Evolutionary conservation across 2,797 vertebrate genomes (phyloP).

Genomic region (Rhabdophis nuchalis): DNA sequence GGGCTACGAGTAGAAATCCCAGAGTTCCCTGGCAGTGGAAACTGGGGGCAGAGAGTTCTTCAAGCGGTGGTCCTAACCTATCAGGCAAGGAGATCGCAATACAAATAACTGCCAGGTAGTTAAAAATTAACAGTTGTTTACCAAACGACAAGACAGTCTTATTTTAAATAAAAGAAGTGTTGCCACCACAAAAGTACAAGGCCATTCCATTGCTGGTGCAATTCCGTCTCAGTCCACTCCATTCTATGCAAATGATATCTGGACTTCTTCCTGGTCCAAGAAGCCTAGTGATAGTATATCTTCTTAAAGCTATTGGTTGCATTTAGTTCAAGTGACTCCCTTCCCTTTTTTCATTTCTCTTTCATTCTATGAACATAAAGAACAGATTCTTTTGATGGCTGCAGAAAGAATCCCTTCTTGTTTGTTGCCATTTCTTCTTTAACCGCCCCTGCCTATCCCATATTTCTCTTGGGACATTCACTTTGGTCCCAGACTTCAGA

Average conservation of each 20-base stretch:
- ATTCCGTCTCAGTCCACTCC: slow-evolving; percentile 29
- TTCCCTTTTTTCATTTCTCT: neutral
- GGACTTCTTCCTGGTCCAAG: slow-evolving; percentile 7
- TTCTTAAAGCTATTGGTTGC: slow-evolving; percentile 28
- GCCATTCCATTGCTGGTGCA: slow-evolving; percentile 16
- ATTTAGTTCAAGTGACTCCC: neutral
- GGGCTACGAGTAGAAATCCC: neutral
- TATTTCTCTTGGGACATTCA: neutral
- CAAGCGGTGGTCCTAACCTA: neutral
- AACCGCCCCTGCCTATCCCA: neutral
- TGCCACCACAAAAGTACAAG: slow-evolving; percentile 29
- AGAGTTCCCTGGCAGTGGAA: neutral
- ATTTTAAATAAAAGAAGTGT: neutral
- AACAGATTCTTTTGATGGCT: slow-evolving; percentile 16
- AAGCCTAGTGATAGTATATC: slow-evolving; percentile 4
- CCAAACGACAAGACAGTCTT: neutral
- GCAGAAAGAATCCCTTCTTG: neutral
- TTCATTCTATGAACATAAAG: neutral
- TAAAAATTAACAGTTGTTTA: slow-evolving; percentile 1
- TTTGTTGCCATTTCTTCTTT: neutral
- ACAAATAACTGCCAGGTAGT: neutral
- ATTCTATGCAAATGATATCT: slow-evolving; percentile 28
- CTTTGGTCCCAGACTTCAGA: neutral
- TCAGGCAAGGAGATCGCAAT: neutral
- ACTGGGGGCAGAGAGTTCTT: neutral